A percentile compares a stretch with the other conserved stretches of the same genome.
These are phyloP conservation scores for Drosophila bocki DNA, from an alignment of 1,140 invertebrate genomes.

Conservation along the genomic window DNA sequence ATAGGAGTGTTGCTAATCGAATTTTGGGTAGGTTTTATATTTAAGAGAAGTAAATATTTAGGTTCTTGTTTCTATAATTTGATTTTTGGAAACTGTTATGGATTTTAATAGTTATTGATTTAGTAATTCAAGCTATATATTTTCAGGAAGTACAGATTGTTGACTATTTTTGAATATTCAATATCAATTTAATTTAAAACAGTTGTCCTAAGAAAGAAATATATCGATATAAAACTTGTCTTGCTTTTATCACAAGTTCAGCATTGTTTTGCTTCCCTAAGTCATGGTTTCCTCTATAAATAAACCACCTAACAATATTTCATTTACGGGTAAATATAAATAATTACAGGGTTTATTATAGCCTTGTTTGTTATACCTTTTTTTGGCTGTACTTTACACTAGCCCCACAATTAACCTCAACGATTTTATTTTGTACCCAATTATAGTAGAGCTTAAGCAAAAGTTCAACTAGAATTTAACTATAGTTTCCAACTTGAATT, in stretches of 20 bases:
- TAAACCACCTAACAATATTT: too few relatives aligned
- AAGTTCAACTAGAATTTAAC: not conserved
- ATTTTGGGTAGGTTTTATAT: not conserved
- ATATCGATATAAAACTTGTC: too few relatives aligned
- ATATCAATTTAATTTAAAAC: too few relatives aligned
- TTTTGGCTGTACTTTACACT: not conserved
- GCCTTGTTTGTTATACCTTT: not conserved
- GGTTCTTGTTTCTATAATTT: not conserved
- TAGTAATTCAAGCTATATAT: too few relatives aligned
- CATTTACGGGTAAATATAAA: too few relatives aligned
- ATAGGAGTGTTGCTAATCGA: not conserved
- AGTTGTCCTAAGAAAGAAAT: too few relatives aligned
- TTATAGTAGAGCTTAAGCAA: not conserved
- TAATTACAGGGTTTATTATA: too few relatives aligned
- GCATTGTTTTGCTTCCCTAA: too few relatives aligned
- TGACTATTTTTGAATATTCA: too few relatives aligned
- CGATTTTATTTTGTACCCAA: not conserved
- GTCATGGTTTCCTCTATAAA: too few relatives aligned
- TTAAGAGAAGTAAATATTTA: not conserved
- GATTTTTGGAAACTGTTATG: not conserved
- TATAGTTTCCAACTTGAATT: slow-evolving; percentile 14
- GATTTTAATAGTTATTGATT: not conserved
- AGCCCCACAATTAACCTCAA: not conserved
- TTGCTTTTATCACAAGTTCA: too few relatives aligned
- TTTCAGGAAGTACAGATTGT: not conserved